Evolutionary conservation across 2,888 invertebrate genomes (phyloP), one percentile per base, ranked within the genome.

Genomic region (Mactromeris polynyma): DNA sequence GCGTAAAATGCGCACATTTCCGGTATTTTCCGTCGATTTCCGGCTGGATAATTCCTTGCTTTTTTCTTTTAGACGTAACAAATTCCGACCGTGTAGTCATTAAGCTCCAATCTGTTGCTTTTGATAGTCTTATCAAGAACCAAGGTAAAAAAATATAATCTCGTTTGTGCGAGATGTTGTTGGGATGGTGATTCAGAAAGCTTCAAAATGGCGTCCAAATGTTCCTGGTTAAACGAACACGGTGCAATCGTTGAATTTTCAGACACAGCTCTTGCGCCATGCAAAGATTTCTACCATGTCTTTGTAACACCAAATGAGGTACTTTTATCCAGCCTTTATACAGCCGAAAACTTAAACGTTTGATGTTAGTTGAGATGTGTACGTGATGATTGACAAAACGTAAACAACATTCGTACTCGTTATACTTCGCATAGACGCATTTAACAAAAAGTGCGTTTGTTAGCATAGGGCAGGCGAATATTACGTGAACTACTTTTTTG

Each of bases 261-360:
- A 11, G 93, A 90, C 54, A 84, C 89, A 64, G 95, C 95, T 14
- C 93, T 89, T 33, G 87, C 96, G 7, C 96, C 96, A 9, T 93
- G 93, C 87, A 96, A 96, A 93, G 96, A 96, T 89, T 96, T 95
- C 91, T 95, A 93, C 80, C 96, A 96, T 83, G 86, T 96, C 21
- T 94, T 94, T 85, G 93, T 96, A 14, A 95, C 95, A 40, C 89
- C 90, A 54, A 84, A 91, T 21, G 85, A 95, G 94, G 96, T 95
- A 64, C 4, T n/a, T n/a, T 0, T 26, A 64, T 64, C 58, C 9
- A 26, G 3, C 26, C 26, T 64, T 64, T 26, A 64, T 46, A 17
- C 46, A 46, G 11, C 46, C 17, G 9, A 46, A 51, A 9, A 58
- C 58, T 64, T 2, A 64, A 26, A 64, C 26, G 58, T 64, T n/a